Base-by-base conservation (phyloP, 2,888 invertebrate genomes). In the Mesorhabditis spiculigera region DNA sequence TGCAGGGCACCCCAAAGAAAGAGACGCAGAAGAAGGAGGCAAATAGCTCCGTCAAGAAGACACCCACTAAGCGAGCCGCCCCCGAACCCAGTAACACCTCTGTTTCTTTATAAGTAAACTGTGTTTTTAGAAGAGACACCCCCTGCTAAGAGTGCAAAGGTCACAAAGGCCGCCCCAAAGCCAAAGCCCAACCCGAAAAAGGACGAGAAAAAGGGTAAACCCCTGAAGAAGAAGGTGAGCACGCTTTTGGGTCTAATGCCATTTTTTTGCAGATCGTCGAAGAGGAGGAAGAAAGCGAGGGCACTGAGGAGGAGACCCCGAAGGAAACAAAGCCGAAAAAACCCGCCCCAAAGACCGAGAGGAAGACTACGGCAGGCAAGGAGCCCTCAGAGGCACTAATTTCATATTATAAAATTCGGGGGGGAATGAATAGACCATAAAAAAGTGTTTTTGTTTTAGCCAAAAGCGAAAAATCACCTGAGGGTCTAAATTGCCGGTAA, bases 341-440 rank as follows among this genome's bases (percentile, higher is more conserved):
- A 50, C 28, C 28, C 28, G 28, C 28, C 28, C 28, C 28, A 28
- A 28, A 28, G 28, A 28, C 28, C 58, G 58, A 50, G 58, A 50
- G 58, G 58, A 50, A 50, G 58, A 50, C 58, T 50, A 50, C 58
- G 58, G 58, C 58, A 50, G 58, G 58, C 58, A 50, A 50, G 58
- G 58, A 50, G 58, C 58, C 58, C 58, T 50, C 58, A 13, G 58
- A 50, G 58, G 58, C 58, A 50, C 58, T 50, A 13, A 13, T 50
- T 50, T 50, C 28, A 28, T 28, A 28, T 28, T 28, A 28, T 28
- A 1, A 28, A 28, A 28, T 50, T 50, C n/a, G 8, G n/a, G 58
- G 6, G 58, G 8, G 3, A 50, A 13, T 50, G 58, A n/a, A 50
- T 50, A 13, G 8, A 10, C 58, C 58, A 50, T 13, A 28, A 50